Percentiles rank a stretch among this genome's conserved stretches.
Evolutionary conservation across 2,797 vertebrate genomes (phyloP).

Genomic region (Luscinia luscinia): DNA sequence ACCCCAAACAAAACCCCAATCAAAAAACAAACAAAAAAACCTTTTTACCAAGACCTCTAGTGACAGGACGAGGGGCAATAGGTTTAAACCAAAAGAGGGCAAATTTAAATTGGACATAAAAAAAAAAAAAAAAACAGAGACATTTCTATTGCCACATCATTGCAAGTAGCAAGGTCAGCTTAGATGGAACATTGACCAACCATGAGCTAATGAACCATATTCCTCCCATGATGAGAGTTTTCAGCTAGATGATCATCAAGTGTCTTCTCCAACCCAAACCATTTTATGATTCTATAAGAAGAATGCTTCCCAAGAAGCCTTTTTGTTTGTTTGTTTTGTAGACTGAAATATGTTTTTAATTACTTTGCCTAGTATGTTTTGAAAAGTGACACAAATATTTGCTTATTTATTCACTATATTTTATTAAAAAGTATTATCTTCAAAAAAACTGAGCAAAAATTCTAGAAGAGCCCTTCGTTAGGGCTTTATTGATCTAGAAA

Average conservation of each 20-base stretch:
- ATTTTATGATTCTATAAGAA: not conserved
- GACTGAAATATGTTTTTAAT: not conserved
- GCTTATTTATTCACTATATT: not conserved
- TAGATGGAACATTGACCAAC: not conserved
- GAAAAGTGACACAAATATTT: not conserved
- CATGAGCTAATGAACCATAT: not conserved
- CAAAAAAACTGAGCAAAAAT: not conserved
- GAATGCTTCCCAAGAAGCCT: fast-evolving
- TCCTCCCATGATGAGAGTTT: not conserved
- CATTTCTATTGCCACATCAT: fast-evolving
- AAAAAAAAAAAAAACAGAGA: not conserved
- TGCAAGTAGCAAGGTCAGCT: not conserved
- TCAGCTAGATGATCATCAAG: not conserved
- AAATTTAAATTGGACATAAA: not conserved
- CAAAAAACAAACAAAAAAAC: not conserved
- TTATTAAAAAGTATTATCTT: not conserved
- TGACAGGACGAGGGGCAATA: not conserved
- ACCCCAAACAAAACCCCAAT: not conserved
- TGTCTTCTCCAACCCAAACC: not conserved
- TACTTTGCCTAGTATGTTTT: not conserved
- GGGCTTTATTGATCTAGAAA: not conserved
- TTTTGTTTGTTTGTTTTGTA: not conserved
- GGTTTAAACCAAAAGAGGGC: not conserved
- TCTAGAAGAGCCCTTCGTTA: not conserved
- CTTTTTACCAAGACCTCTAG: not conserved